Evolutionary conservation across 2,888 invertebrate genomes (phyloP), one percentile per base, ranked within the genome.

Genomic region (Apocheima hispidaria): DNA sequence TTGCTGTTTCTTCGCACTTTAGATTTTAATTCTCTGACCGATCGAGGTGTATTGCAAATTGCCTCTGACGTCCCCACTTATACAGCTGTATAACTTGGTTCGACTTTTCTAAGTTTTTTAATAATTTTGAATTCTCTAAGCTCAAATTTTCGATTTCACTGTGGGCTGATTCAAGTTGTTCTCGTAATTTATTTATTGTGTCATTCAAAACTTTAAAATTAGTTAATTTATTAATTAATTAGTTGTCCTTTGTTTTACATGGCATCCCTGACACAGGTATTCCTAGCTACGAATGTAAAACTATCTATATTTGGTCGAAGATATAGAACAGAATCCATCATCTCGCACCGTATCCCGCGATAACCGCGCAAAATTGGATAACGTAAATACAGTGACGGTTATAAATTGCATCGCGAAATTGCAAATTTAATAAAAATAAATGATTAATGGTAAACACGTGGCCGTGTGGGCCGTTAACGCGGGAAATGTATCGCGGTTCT

Each of bases 291-390:
- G n/a, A n/a, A n/a, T n/a, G n/a, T n/a, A n/a, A n/a, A n/a, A n/a
- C n/a, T n/a, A n/a, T n/a, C n/a, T n/a, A n/a, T n/a, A 43, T 20
- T 36, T 46, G 21, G 36, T 46, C 2, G 5, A 16, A 36, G 14
- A 26, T 4, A 36, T 54, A 33, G 30, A 40, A 40, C 30, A 38
- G 20, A 14, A 55, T n/a, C n/a, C n/a, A n/a, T n/a, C 48, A 56
- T 48, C 56, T 30, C 18, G 6, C 9, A 6, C 9, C 16, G 41
- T 40, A 41, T 50, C 18, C 20, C 12, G 20, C 41, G 26, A 35
- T 50, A 49, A n/a, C 14, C 18, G 18, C 49, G 33, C n/a, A 49
- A 49, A 57, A n/a, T n/a, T n/a, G n/a, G n/a, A n/a, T 50, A 23
- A 23, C 5, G 4, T 30, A 57, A 44, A 43, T 51, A 43, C 0